Conservation (phyloP, 2,797 vertebrate genomes). For the Dromococcyx pavoninus region DNA sequence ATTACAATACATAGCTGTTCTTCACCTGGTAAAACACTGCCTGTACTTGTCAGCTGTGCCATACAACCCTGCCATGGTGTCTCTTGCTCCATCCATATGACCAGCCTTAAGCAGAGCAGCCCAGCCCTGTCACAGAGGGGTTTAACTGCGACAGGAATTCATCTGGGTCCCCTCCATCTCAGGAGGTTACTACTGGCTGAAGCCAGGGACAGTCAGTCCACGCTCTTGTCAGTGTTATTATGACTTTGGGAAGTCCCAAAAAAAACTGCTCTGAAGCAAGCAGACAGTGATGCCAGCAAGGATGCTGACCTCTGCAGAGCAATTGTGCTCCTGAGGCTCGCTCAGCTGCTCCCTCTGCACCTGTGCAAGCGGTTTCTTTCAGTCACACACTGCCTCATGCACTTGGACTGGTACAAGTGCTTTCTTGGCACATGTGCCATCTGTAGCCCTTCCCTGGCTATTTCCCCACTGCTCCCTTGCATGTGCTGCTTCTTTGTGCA, state of each 20-base stretch:
- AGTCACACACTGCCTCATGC: background rate
- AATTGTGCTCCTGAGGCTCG: fast-evolving
- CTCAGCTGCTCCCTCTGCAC: too few relatives aligned
- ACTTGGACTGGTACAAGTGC: background rate
- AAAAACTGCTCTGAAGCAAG: background rate
- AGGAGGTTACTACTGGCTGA: background rate
- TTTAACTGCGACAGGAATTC: fast-evolving
- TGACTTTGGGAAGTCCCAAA: background rate
- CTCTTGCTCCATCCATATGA: background rate
- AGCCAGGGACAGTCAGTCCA: too few relatives aligned
- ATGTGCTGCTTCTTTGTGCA: background rate
- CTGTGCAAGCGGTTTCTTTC: fast-evolving
- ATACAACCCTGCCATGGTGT: fast-evolving
- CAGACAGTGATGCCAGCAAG: background rate
- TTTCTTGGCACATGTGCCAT: background rate
- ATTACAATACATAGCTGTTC: background rate
- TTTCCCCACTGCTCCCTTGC: too few relatives aligned
- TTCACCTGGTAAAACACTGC: background rate
- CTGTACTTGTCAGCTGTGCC: background rate
- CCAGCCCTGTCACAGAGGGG: background rate
- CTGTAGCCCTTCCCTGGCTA: fast-evolving
- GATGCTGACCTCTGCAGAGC: background rate
- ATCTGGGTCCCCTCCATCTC: background rate
- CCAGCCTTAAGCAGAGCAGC: background rate
- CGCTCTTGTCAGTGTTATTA: too few relatives aligned